Conservation (phyloP, 2,113 vertebrate species). For the Pelodiscus sinensis region DNA sequence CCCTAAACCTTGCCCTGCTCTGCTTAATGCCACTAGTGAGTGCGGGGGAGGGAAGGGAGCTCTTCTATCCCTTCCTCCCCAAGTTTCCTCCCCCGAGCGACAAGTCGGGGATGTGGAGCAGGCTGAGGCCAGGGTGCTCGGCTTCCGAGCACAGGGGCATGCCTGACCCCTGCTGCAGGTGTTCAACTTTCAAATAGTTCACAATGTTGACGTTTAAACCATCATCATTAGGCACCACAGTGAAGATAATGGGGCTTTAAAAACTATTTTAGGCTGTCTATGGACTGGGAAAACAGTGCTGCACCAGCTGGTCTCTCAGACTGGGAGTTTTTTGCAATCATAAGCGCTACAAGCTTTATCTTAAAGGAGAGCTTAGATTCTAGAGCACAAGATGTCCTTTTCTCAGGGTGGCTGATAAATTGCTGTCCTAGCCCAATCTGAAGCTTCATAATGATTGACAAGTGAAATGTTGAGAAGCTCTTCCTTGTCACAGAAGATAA, state of each 20-base stretch:
- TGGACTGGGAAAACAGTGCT: rapidly evolving
- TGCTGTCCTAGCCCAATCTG: neutral
- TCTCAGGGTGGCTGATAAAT: neutral
- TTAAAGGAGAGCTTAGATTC: neutral
- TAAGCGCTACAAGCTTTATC: neutral
- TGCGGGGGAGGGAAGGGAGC: too few relatives aligned
- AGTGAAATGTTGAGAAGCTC: neutral
- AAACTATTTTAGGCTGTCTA: neutral
- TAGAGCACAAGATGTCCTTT: neutral
- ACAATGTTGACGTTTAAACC: neutral
- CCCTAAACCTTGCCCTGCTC: too few relatives aligned
- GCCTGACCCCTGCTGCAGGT: neutral
- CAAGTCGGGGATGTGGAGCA: too few relatives aligned
- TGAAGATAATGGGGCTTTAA: neutral
- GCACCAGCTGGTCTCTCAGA: neutral
- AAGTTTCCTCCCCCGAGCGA: too few relatives aligned
- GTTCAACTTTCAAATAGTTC: neutral
- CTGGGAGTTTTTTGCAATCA: neutral
- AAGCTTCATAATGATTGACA: neutral
- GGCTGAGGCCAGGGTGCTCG: too few relatives aligned
- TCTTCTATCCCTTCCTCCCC: too few relatives aligned
- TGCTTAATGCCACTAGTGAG: too few relatives aligned
- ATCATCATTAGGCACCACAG: too few relatives aligned
- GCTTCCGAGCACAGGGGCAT: too few relatives aligned
- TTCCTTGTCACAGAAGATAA: rapidly evolving